A percentile compares a stretch with the other conserved stretches of the same genome.
Conservation (phyloP, 2,888 invertebrate genomes). For the Hartigia nigra region DNA sequence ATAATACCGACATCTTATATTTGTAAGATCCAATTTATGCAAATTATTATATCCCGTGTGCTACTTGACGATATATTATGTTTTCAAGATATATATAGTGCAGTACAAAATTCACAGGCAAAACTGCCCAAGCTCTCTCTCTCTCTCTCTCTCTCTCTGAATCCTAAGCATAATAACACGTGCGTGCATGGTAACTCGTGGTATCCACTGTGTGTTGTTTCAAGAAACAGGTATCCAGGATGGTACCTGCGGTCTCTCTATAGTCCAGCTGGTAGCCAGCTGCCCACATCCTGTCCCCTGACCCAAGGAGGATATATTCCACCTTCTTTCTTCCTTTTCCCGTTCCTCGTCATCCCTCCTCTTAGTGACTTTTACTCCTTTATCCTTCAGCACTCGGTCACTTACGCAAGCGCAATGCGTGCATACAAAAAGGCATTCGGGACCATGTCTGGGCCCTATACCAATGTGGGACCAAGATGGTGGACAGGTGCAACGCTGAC, state of each 20-base stretch:
- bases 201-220: no score
- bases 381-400: conserved; percentile 13
- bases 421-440: not conserved
- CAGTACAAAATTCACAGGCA: conserved; percentile 1
- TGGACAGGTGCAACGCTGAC: conserved; percentile 49
- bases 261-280: conserved; percentile 65
- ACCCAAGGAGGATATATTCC: conserved; percentile 34
- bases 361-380: conserved; percentile 8
- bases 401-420: no score
- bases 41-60: no score
- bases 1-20: no score
- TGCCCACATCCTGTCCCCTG: conserved; percentile 60
- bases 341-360: conserved; percentile 13
- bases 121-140: not conserved
- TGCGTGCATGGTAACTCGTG: no score
- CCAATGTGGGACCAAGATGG: conserved; percentile 45
- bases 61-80: no score
- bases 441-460: not conserved
- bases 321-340: conserved; percentile 23
- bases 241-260: conserved; percentile 11
- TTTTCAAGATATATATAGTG: no score
- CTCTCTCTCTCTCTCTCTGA: no score
- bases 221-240: no score
- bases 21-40: no score
- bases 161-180: no score